A percentile compares a stretch with the other conserved stretches of the same genome.
Evolutionary conservation across 2,113 vertebrate genomes (phyloP).

Genomic region (Bostrychus sinensis): DNA sequence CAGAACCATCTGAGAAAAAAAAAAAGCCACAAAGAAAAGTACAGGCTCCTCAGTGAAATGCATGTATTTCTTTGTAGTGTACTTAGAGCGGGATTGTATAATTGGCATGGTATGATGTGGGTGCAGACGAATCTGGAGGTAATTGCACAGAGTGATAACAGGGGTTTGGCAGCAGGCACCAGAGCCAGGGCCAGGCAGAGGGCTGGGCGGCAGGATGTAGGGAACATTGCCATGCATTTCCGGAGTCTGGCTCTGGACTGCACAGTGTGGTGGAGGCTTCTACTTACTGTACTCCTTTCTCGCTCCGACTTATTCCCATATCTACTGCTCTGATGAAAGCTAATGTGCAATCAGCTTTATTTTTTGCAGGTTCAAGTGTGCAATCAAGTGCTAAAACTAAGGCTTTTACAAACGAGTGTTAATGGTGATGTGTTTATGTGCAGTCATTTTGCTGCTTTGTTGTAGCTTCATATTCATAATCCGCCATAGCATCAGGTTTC

Average conservation of each 20-base stretch:
- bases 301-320: slow-evolving; percentile 21
- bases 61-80: slow-evolving; percentile 40
- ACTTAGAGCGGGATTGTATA: slow-evolving; percentile 48
- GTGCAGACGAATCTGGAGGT: slow-evolving; percentile 67
- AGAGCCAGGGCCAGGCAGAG: slow-evolving; percentile 62
- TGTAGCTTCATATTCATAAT: slow-evolving; percentile 55
- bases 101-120: slow-evolving; percentile 57
- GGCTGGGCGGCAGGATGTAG: slow-evolving; percentile 77
- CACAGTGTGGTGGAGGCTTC: slow-evolving; percentile 50
- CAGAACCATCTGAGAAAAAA: slow-evolving; percentile 15
- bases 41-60: slow-evolving; percentile 34
- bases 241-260: slow-evolving; percentile 70
- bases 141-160: slow-evolving; percentile 75
- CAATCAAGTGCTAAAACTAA: slow-evolving; percentile 20
- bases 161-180: slow-evolving; percentile 66
- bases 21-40: slow-evolving; percentile 19
- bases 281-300: slow-evolving; percentile 46
- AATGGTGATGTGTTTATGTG: slow-evolving; percentile 11
- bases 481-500: slow-evolving; percentile 57
- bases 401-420: slow-evolving; percentile 7
- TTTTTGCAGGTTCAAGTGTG: slow-evolving; percentile 12
- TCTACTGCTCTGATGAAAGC: slow-evolving; percentile 37
- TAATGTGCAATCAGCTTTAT: slow-evolving; percentile 25
- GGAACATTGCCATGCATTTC: slow-evolving; percentile 78
- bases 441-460: slow-evolving; percentile 28